A percentile compares a stretch with the other conserved stretches of the same genome.
These are phyloP conservation scores for Oryzias celebensis DNA, from an alignment of 2,113 vertebrate species.

Conservation along the genomic window DNA sequence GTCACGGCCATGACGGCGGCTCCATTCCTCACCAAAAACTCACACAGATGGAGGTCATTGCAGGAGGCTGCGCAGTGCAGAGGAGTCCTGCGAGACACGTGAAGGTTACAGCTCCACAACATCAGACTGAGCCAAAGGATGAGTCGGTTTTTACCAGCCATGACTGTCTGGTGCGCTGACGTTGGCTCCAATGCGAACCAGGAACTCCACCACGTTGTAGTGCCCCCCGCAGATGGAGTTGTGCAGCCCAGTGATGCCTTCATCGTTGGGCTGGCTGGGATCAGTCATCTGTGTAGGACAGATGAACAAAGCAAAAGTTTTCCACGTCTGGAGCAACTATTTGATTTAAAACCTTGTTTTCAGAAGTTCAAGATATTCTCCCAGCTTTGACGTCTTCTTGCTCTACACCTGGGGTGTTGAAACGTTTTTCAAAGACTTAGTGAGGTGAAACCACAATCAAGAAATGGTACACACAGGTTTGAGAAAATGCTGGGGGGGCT, in stretches of 20 bases:
- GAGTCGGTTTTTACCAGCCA: constrained; percentile 80
- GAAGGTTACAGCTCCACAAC: too few relatives aligned
- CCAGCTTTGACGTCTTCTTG: too few relatives aligned
- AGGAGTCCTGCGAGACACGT: constrained; percentile 79
- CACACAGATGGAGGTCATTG: constrained; percentile 85
- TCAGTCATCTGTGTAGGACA: constrained; percentile 80
- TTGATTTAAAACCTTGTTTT: too few relatives aligned
- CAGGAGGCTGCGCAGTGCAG: constrained; percentile 90
- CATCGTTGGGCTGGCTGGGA: constrained; percentile 89
- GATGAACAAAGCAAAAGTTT: background rate
- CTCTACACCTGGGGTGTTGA: too few relatives aligned
- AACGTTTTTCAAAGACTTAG: too few relatives aligned
- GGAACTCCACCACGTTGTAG: constrained; percentile 84
- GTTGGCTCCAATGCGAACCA: constrained; percentile 84
- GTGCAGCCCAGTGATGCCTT: constrained; percentile 92
- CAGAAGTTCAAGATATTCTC: too few relatives aligned
- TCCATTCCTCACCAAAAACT: constrained; percentile 84
- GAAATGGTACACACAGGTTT: too few relatives aligned
- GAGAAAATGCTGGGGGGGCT: too few relatives aligned
- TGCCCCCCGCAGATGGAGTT: constrained; percentile 91
- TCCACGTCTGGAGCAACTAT: too few relatives aligned
- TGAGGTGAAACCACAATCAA: too few relatives aligned
- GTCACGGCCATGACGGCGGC: constrained; percentile 87
- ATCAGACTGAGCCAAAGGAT: too few relatives aligned
- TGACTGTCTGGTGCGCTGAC: constrained; percentile 90